Conservation (phyloP, 2,888 invertebrate genomes). For the Uropetala carovei region DNA sequence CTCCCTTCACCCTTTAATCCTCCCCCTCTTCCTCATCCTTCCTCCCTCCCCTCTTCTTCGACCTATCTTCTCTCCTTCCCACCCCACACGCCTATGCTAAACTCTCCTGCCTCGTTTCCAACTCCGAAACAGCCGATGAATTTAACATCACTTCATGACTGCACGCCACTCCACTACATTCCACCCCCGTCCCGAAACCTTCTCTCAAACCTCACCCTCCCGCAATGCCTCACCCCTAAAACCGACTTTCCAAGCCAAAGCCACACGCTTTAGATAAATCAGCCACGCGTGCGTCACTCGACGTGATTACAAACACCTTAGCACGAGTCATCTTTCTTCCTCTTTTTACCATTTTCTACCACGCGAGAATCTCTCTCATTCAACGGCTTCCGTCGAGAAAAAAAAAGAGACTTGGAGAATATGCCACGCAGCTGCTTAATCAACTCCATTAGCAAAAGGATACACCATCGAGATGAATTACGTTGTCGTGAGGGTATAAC, state of each 20-base stretch:
- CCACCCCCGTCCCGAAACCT: neutral
- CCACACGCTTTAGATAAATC: neutral
- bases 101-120: constrained; percentile 19
- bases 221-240: neutral
- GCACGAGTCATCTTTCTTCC: neutral
- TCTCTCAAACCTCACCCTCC: neutral
- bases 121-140: constrained; percentile 30
- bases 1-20: neutral
- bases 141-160: constrained; percentile 22
- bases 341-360: neutral
- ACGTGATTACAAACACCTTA: constrained; percentile 26
- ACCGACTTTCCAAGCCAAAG: neutral
- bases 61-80: neutral
- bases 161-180: neutral
- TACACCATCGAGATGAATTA: neutral
- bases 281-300: neutral
- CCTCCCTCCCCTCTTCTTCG: neutral
- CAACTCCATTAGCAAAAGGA: neutral
- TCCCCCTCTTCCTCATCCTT: no score
- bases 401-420: neutral
- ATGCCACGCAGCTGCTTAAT: neutral
- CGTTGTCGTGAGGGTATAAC: neutral
- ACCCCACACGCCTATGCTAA: neutral
- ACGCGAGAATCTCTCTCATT: neutral
- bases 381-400: neutral